A percentile compares a stretch with the other conserved stretches of the same genome.
These are phyloP conservation scores for Tangachromis dhanisi DNA, from an alignment of 2,113 vertebrate species.

Conservation along the genomic window DNA sequence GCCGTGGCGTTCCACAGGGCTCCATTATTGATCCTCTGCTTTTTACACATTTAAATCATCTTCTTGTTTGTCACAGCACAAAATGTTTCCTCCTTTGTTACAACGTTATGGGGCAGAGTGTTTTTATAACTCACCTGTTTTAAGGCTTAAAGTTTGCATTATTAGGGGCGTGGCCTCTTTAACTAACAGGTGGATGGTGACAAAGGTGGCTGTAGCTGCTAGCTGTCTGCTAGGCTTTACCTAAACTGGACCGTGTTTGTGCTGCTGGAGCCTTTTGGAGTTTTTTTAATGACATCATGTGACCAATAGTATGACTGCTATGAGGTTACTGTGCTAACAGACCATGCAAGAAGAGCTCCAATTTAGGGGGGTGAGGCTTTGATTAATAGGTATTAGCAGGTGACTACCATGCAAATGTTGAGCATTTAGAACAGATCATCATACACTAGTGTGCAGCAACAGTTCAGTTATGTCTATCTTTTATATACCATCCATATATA, in stretches of 20 bases:
- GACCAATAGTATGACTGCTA: neutral
- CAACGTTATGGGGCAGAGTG: neutral
- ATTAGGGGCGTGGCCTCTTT: neutral
- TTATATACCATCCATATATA: neutral
- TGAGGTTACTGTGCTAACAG: neutral
- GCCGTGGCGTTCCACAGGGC: neutral
- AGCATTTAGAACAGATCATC: neutral
- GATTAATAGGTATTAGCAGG: neutral
- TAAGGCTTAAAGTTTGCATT: neutral
- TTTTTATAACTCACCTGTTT: neutral
- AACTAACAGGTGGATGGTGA: neutral
- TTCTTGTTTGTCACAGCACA: neutral
- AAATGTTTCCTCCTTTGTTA: neutral
- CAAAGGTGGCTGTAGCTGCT: neutral
- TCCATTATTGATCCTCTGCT: neutral
- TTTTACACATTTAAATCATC: neutral
- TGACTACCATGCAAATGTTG: neutral
- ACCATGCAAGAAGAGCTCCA: neutral
- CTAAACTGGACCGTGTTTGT: neutral
- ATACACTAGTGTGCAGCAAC: neutral
- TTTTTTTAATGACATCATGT: neutral
- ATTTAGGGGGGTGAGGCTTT: neutral
- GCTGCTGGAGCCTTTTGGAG: neutral
- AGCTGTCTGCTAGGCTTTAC: neutral
- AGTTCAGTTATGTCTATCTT: neutral